Conservation (phyloP, 2,113 vertebrate species). For the Barbus barbus region DNA sequence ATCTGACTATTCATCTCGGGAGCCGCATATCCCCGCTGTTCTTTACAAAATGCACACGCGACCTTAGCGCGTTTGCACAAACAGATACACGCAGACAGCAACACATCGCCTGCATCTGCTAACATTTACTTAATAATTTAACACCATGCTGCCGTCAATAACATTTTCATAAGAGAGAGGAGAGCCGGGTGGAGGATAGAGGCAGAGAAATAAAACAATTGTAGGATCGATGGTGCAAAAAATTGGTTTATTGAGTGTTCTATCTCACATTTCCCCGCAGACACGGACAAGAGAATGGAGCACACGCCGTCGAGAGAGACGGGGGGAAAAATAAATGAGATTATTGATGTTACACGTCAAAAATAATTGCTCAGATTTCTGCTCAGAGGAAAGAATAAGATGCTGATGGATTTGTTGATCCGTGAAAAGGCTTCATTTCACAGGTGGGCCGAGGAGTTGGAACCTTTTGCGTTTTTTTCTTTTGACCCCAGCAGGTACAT, state of each 20-base stretch:
- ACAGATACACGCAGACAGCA: slow-evolving; percentile 51
- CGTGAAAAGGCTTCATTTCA: slow-evolving; percentile 66
- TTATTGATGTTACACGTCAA: slow-evolving; percentile 86
- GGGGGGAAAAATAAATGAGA: slow-evolving; percentile 72
- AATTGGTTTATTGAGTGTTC: slow-evolving; percentile 86
- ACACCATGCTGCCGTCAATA: slow-evolving; percentile 73
- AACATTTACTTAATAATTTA: slow-evolving; percentile 85
- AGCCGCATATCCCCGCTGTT: slow-evolving; percentile 49
- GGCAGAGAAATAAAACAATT: slow-evolving; percentile 68
- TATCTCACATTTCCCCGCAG: slow-evolving; percentile 79
- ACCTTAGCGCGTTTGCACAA: slow-evolving; percentile 58
- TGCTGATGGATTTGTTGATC: slow-evolving; percentile 73
- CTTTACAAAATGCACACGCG: slow-evolving; percentile 53
- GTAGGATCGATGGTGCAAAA: slow-evolving; percentile 84
- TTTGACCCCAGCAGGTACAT: slow-evolving; percentile 30
- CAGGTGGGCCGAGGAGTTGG: slow-evolving; percentile 41
- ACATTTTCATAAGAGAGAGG: slow-evolving; percentile 70
- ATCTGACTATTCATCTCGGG: slow-evolving; percentile 51
- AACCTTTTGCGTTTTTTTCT: slow-evolving; percentile 6
- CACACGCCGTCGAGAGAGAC: slow-evolving; percentile 24
- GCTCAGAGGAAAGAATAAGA: slow-evolving; percentile 75
- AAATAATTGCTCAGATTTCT: slow-evolving; percentile 86
- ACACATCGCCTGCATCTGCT: slow-evolving; percentile 64
- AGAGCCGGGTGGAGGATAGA: slow-evolving; percentile 55
- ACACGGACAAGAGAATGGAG: slow-evolving; percentile 72